Percentiles rank a stretch among this genome's conserved stretches.
phyloP scores from a whole-genome alignment of 2,888 invertebrate species.

The Drosophila helvetica region DNA sequence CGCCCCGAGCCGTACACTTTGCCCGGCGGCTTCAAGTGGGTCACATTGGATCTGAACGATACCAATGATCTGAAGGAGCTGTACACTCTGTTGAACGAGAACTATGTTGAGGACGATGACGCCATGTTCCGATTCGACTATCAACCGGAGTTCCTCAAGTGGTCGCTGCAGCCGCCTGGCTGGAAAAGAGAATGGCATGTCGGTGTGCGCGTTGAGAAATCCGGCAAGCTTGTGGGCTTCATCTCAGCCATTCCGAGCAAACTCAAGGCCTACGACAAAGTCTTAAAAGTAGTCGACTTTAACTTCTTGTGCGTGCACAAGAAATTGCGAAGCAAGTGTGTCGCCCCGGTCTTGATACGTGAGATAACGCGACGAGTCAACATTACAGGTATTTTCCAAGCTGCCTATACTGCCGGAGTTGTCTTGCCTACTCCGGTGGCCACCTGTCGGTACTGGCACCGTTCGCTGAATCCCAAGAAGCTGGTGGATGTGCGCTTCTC shows the following conservation, averaged over 20 bases:
- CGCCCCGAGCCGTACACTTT: slow-evolving; percentile 95
- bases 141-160: slow-evolving; percentile 97
- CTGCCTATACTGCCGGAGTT: slow-evolving; percentile 99
- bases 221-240: slow-evolving; percentile 97
- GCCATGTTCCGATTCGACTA: slow-evolving; percentile 99
- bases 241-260: slow-evolving; percentile 99
- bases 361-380: slow-evolving; percentile 99
- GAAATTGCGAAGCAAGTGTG: slow-evolving; percentile 97
- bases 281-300: slow-evolving; percentile 98
- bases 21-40: slow-evolving; percentile 98
- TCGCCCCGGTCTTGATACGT: slow-evolving; percentile 98
- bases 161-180: slow-evolving; percentile 99
- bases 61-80: slow-evolving; percentile 94
- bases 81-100: slow-evolving; percentile 97
- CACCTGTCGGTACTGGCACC: slow-evolving; percentile 99
- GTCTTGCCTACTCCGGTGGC: slow-evolving; percentile 98
- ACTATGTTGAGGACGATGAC: slow-evolving; percentile 99
- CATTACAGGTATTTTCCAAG: slow-evolving; percentile 97
- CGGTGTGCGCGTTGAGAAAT: slow-evolving; percentile 97
- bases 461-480: slow-evolving; percentile 99
- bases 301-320: slow-evolving; percentile 99
- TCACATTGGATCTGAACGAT: slow-evolving; percentile 95
- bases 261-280: slow-evolving; percentile 93
- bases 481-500: slow-evolving; percentile 98
- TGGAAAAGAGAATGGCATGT: slow-evolving; percentile 98